Percentiles rank a stretch among this genome's conserved stretches.
phyloP scores from a whole-genome alignment of 2,113 vertebrate species.

The Aphelocoma coerulescens region DNA sequence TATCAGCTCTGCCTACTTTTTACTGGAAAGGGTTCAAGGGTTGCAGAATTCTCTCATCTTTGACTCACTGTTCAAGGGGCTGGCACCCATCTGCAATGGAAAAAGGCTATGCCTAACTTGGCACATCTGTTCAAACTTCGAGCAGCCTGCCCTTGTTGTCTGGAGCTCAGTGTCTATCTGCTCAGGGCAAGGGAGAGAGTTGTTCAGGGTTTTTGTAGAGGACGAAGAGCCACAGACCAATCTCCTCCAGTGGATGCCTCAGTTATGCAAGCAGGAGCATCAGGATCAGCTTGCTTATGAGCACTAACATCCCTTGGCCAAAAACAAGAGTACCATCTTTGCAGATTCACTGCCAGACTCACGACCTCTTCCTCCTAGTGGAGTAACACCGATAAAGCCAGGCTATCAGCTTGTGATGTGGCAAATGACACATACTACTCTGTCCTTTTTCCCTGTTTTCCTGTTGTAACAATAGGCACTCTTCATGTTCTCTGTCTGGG shows the following conservation, averaged over 20 bases:
- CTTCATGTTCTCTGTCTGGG: not conserved
- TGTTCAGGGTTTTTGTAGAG: not conserved
- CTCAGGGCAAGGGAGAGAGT: not conserved
- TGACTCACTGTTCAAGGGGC: not conserved
- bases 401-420: not conserved
- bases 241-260: accelerated
- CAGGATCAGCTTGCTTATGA: not conserved
- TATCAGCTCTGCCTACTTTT: not conserved
- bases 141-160: accelerated
- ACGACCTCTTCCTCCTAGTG: not conserved
- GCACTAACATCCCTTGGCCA: not conserved
- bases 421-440: not conserved
- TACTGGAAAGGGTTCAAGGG: not conserved
- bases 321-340: not conserved
- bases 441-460: not conserved
- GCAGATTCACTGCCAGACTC: not conserved
- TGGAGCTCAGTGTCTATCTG: not conserved
- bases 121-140: not conserved
- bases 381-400: accelerated
- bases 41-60: not conserved
- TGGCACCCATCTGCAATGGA: not conserved
- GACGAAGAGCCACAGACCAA: not conserved
- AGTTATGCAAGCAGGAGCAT: not conserved
- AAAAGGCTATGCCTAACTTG: not conserved
- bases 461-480: accelerated